Conservation (phyloP, 2,113 vertebrate species). For the Elanus axillaris region DNA sequence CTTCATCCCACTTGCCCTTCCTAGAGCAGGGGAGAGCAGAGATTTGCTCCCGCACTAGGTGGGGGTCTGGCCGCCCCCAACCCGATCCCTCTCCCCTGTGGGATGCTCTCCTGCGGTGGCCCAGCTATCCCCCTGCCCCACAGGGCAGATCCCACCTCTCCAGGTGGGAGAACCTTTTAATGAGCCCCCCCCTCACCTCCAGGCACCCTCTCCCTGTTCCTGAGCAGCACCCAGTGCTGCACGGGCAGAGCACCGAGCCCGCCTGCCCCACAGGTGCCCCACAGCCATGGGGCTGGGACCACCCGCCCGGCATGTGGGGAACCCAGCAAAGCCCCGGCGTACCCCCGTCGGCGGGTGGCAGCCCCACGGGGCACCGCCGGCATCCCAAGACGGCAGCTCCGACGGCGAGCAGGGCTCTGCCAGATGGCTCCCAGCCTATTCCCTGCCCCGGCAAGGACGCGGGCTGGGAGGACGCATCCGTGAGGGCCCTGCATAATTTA, state of each 20-base stretch:
- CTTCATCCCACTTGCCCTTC: constrained; percentile 88
- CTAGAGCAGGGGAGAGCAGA: constrained; percentile 25
- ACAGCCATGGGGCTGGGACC: background rate
- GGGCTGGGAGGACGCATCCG: background rate
- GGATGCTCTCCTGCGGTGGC: too few relatives aligned
- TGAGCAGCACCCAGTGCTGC: too few relatives aligned
- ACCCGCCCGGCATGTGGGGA: background rate
- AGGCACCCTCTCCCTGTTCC: too few relatives aligned
- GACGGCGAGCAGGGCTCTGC: rapidly evolving
- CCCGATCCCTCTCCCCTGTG: background rate
- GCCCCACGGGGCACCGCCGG: rapidly evolving
- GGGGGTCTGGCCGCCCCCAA: too few relatives aligned
- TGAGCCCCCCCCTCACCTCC: background rate
- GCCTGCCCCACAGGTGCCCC: rapidly evolving
- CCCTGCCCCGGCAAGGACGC: background rate
- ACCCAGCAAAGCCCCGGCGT: rapidly evolving
- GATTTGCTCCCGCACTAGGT: rapidly evolving
- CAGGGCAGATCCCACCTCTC: background rate
- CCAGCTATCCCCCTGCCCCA: background rate
- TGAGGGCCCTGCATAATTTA: constrained; percentile 13
- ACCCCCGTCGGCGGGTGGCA: background rate
- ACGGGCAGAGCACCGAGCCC: background rate
- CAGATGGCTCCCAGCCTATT: background rate
- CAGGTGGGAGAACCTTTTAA: background rate
- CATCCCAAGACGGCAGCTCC: background rate